phyloP scores from a whole-genome alignment of 2,888 invertebrate species.

The Chironomus riparius region DNA sequence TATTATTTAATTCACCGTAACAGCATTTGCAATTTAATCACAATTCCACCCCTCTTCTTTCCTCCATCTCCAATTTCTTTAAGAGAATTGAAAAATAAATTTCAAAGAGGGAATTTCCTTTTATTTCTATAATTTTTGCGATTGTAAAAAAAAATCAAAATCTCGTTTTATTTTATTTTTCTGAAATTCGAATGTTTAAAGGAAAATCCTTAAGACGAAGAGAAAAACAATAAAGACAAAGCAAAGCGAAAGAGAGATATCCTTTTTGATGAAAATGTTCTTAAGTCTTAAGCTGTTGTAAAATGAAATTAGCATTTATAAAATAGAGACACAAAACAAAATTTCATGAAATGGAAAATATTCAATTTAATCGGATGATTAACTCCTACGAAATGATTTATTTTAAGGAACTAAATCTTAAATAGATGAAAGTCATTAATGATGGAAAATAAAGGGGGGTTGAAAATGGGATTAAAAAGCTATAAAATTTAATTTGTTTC shows the following conservation, averaged over 20 bases:
- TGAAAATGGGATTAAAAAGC: neutral
- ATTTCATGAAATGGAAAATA: neutral
- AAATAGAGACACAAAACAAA: neutral
- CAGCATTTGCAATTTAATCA: neutral
- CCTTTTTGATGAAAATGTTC: neutral
- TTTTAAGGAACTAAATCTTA: neutral
- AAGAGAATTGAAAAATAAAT: neutral
- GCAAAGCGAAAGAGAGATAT: neutral
- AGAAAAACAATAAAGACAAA: neutral
- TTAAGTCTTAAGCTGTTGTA: constrained; percentile 4
- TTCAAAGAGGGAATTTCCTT: neutral
- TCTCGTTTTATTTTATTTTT: neutral
- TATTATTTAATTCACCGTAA: neutral
- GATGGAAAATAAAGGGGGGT: too few relatives aligned
- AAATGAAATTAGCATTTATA: constrained; percentile 5
- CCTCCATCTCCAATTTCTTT: neutral
- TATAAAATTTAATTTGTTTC: neutral
- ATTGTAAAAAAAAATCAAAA: neutral
- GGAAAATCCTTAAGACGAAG: neutral
- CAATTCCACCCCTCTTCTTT: neutral
- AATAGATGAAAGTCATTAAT: neutral
- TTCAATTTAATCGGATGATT: constrained; percentile 8
- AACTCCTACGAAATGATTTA: constrained; percentile 3
- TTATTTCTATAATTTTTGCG: neutral
- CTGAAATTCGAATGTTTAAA: neutral